phyloP scores from a whole-genome alignment of 2,113 vertebrate genomes.

The Elachura formosa region DNA sequence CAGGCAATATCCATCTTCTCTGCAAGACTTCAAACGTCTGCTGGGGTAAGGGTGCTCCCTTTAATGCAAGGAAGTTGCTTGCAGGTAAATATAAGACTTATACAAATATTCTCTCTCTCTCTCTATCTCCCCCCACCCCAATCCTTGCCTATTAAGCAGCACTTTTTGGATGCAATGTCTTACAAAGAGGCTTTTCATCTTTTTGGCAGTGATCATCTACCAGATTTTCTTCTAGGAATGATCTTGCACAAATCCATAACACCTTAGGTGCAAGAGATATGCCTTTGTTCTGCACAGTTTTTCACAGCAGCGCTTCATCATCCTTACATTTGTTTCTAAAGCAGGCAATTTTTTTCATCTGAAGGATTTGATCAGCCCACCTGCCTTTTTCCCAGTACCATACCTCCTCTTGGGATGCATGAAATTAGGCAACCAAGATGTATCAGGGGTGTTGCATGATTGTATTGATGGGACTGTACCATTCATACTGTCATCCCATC shows the following conservation, averaged over 20 bases:
- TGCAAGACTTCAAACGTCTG: neutral
- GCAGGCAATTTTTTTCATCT: neutral
- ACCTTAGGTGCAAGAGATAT: neutral
- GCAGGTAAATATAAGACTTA: neutral
- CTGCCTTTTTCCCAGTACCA: neutral
- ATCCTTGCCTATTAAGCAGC: neutral
- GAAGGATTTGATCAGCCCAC: neutral
- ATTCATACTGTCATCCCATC: constrained; percentile 57
- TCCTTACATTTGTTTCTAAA: neutral
- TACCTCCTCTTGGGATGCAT: neutral
- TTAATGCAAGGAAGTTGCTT: neutral
- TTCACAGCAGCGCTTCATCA: neutral
- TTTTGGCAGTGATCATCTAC: neutral
- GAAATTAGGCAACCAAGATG: neutral
- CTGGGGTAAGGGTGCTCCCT: neutral
- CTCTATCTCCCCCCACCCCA: too few species aligned
- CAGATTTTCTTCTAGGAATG: constrained; percentile 47
- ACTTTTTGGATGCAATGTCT: neutral
- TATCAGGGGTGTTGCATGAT: neutral
- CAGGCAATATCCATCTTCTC: neutral
- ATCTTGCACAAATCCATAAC: neutral
- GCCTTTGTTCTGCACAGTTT: neutral
- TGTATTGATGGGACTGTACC: neutral
- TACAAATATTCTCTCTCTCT: neutral
- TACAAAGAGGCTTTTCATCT: neutral